Percentiles rank a stretch among this genome's conserved stretches.
phyloP scores from a whole-genome alignment of 2,113 vertebrate genomes.

The Ceuthmochares aereus region DNA sequence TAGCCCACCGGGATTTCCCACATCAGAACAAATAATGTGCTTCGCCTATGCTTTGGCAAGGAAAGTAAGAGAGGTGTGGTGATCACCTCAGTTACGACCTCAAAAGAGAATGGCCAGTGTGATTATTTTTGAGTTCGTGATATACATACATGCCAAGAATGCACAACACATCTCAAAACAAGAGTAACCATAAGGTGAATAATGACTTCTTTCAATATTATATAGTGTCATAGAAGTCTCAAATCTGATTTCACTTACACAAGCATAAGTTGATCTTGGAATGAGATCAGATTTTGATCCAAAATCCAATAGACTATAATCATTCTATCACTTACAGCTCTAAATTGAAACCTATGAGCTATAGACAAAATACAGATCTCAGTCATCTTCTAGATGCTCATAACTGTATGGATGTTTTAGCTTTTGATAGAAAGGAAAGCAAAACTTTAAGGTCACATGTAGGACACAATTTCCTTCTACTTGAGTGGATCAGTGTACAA shows the following conservation, averaged over 20 bases:
- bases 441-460: conserved; percentile 22
- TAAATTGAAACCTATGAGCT: neutral
- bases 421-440: neutral
- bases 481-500: conserved; percentile 32
- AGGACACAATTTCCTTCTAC: conserved; percentile 50
- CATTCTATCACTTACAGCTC: neutral
- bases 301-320: neutral
- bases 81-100: neutral
- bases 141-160: neutral
- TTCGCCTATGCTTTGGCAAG: neutral
- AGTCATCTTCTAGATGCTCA: neutral
- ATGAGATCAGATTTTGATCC: neutral
- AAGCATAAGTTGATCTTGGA: neutral
- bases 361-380: neutral
- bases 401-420: neutral
- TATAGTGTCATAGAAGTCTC: neutral
- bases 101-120: neutral
- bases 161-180: neutral
- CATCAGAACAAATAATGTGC: neutral
- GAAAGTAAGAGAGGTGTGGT: neutral
- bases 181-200: neutral
- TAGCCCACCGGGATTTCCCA: neutral
- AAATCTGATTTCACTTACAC: neutral
- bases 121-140: neutral
- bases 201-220: neutral